phyloP scores from a whole-genome alignment of 2,797 vertebrate species.

The Artibeus jamaicensis region DNA sequence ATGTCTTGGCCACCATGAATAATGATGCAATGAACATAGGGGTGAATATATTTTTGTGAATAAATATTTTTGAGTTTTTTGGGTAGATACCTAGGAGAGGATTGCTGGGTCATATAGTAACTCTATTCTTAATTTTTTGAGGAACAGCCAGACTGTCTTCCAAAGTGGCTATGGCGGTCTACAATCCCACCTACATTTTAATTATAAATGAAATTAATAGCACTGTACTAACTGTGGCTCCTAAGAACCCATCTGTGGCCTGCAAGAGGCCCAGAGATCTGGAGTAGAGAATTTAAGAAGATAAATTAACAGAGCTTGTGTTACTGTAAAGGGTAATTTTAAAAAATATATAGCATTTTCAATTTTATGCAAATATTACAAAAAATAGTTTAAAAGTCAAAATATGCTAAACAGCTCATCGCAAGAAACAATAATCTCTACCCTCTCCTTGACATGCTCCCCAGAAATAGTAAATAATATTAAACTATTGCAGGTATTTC shows the following conservation, averaged over 20 bases:
- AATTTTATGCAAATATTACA: neutral
- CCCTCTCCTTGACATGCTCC: neutral
- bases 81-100: neutral
- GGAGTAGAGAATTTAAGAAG: neutral
- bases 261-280: neutral
- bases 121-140: neutral
- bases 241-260: neutral
- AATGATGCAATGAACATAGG: neutral
- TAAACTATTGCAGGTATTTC: neutral
- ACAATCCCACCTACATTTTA: neutral
- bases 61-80: neutral
- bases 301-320: neutral
- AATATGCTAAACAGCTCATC: neutral
- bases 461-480: neutral
- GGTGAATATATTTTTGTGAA: neutral
- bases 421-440: neutral
- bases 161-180: neutral
- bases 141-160: neutral
- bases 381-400: slow-evolving; percentile 2
- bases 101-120: neutral
- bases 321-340: neutral
- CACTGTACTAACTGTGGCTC: neutral
- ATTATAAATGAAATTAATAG: neutral
- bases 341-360: slow-evolving; percentile 26
- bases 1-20: neutral